Evolutionary conservation across 2,113 vertebrate genomes (phyloP).

Genomic region (Pedionomus torquatus): DNA sequence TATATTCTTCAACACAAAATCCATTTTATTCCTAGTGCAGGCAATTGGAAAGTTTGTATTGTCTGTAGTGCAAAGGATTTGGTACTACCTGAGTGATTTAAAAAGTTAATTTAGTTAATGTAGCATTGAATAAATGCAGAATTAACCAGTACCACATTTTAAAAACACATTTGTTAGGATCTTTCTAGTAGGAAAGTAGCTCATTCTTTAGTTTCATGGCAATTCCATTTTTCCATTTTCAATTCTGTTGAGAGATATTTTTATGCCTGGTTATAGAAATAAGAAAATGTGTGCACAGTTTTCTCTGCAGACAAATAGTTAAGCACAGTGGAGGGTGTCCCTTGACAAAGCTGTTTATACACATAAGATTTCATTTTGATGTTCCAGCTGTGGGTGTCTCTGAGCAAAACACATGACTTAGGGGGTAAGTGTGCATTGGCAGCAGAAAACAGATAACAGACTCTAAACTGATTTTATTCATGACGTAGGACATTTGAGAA

Average conservation of each 20-base stretch:
- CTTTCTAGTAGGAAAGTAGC: background rate
- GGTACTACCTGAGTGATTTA: background rate
- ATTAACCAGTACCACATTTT: background rate
- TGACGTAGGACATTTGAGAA: background rate
- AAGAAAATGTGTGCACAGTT: background rate
- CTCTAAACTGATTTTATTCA: background rate
- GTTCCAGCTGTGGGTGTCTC: background rate
- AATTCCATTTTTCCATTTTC: background rate
- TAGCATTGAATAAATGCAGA: background rate
- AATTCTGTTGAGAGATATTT: background rate
- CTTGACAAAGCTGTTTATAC: background rate
- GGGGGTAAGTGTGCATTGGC: background rate
- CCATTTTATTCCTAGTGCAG: background rate
- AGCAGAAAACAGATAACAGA: background rate
- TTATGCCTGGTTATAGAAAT: background rate
- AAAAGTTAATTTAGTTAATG: background rate
- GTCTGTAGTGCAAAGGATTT: background rate
- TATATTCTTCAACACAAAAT: background rate
- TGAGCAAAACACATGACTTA: background rate
- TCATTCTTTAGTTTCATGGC: background rate
- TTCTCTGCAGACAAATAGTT: background rate
- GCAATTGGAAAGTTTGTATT: background rate
- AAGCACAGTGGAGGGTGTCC: background rate
- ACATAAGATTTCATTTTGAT: background rate
- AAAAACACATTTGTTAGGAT: background rate